Conservation (phyloP, 2,888 invertebrate species). For the Cetonia aurata region DNA sequence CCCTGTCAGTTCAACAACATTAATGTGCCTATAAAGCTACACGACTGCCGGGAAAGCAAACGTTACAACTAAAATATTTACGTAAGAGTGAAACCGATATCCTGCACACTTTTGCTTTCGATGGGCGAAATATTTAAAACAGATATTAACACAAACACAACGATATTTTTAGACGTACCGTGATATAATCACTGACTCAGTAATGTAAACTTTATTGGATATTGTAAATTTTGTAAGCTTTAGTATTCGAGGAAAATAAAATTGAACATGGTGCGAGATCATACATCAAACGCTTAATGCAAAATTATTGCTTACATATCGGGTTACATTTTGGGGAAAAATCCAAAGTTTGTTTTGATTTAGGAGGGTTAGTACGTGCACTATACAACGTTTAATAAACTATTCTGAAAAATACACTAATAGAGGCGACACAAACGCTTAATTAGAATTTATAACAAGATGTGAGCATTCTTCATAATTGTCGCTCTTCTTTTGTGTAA, state of each 20-base stretch:
- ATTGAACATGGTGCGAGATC: neutral
- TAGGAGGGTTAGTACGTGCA: too few relatives aligned
- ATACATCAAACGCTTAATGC: neutral
- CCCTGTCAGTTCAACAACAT: constrained; percentile 21
- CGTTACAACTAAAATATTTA: constrained; percentile 27
- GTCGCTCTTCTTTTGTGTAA: too few relatives aligned
- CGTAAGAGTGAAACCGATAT: constrained; percentile 5
- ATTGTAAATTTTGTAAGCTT: constrained; percentile 12
- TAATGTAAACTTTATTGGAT: constrained; percentile 2
- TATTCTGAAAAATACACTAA: too few relatives aligned
- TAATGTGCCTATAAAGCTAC: constrained; percentile 15
- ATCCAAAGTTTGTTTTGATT: too few relatives aligned
- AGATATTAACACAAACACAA: constrained; percentile 23
- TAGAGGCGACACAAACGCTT: too few relatives aligned
- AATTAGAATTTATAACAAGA: too few relatives aligned
- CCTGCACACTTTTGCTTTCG: constrained; percentile 21
- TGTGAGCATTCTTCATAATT: too few relatives aligned
- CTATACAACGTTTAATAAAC: too few relatives aligned
- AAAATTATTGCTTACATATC: neutral
- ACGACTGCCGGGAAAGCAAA: neutral
- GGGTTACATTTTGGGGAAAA: neutral
- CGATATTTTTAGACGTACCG: constrained; percentile 10
- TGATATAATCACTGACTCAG: constrained; percentile 25
- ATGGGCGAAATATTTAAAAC: constrained; percentile 30
- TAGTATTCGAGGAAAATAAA: constrained; percentile 10